Evolutionary conservation across 2,888 invertebrate species (phyloP).

Genomic region (Athalia rosae): DNA sequence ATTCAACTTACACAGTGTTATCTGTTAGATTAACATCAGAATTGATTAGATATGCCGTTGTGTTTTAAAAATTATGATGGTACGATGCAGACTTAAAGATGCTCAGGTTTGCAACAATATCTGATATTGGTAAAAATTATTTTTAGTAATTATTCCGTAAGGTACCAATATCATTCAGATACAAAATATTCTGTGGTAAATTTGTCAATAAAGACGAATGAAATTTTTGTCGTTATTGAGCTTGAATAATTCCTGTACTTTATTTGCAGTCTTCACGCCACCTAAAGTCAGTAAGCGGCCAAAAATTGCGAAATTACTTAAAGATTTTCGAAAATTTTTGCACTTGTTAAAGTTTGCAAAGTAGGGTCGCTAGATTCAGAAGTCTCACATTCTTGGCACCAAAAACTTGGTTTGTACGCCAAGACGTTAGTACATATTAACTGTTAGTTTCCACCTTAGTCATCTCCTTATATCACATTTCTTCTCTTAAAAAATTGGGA

Average conservation of each 20-base stretch:
- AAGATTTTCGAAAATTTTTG: conserved; percentile 28
- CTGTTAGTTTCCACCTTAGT: conserved; percentile 43
- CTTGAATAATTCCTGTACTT: background rate
- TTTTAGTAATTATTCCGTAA: too few species aligned
- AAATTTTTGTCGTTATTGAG: too few species aligned
- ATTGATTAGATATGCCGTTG: conserved; percentile 61
- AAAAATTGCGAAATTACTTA: background rate
- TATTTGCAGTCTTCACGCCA: background rate
- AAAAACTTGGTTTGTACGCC: conserved; percentile 50
- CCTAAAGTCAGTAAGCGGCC: background rate
- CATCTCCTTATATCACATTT: conserved; percentile 41
- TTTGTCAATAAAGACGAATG: too few species aligned
- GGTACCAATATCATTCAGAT: too few species aligned
- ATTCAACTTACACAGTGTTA: conserved; percentile 47
- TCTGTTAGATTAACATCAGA: conserved; percentile 58
- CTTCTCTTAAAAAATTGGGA: background rate
- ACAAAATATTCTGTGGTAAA: too few species aligned
- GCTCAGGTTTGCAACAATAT: background rate
- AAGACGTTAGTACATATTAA: conserved; percentile 52
- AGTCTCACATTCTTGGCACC: conserved; percentile 64
- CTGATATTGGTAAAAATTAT: too few species aligned
- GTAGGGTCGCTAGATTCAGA: conserved; percentile 52
- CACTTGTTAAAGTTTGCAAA: conserved; percentile 17
- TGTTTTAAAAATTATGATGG: conserved; percentile 32
- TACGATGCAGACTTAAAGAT: background rate